phyloP scores from a whole-genome alignment of 1,140 invertebrate species.

The Drosophila baimaii region DNA sequence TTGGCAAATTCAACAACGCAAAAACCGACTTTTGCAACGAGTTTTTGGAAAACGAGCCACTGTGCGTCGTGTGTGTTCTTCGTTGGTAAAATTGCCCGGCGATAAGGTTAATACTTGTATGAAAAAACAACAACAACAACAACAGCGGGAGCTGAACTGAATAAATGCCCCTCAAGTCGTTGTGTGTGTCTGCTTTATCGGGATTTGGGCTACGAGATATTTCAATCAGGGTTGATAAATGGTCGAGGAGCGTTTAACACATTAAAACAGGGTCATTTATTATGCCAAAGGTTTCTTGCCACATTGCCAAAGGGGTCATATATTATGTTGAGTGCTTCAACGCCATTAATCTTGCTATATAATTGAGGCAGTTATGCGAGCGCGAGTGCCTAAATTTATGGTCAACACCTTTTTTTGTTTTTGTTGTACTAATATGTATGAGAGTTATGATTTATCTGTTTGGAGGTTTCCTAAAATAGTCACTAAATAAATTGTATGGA shows the following conservation, averaged over 20 bases:
- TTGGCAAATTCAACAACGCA: too few relatives aligned
- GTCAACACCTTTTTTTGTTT: conserved; percentile 11
- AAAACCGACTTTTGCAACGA: too few relatives aligned
- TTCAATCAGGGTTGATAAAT: conserved; percentile 51
- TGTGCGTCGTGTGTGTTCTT: conserved; percentile 64
- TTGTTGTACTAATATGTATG: neutral
- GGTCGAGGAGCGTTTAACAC: conserved; percentile 31
- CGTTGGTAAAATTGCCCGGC: conserved; percentile 46
- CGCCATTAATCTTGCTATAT: conserved; percentile 17
- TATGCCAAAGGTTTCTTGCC: conserved; percentile 38
- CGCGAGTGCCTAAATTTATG: conserved; percentile 12
- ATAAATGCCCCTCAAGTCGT: conserved; percentile 15
- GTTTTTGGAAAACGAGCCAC: too few relatives aligned
- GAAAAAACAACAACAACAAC: conserved; percentile 25
- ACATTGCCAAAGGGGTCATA: conserved; percentile 17
- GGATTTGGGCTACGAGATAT: conserved; percentile 38
- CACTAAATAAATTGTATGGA: neutral
- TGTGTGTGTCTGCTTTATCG: conserved; percentile 36
- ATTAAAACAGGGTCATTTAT: conserved; percentile 40
- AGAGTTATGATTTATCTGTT: neutral
- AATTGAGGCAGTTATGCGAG: conserved; percentile 2
- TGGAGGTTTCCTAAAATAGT: too few relatives aligned
- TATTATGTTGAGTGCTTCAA: conserved; percentile 17
- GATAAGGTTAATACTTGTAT: conserved; percentile 42
- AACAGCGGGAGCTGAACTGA: conserved; percentile 10